A percentile compares a stretch with the other conserved stretches of the same genome.
Conservation (phyloP, 2,113 vertebrate species). For the Hippoglossus stenolepis region DNA sequence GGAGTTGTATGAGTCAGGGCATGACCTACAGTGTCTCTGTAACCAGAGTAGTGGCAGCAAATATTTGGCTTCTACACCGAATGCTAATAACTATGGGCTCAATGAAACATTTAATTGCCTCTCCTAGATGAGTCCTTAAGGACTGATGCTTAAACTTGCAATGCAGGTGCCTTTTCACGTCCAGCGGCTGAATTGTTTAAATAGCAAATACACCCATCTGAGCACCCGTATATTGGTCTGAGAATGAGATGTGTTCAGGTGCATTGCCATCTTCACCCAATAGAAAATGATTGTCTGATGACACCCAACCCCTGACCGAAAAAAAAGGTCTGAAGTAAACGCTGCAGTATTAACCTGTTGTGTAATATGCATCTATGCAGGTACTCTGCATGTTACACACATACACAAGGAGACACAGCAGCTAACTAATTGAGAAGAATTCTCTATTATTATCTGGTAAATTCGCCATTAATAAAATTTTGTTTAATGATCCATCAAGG, state of each 20-base stretch:
- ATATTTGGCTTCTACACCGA: not conserved
- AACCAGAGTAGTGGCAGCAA: not conserved
- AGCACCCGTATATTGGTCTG: not conserved
- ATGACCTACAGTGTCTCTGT: slow-evolving; percentile 1
- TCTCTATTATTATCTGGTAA: not conserved
- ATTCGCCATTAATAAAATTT: too few species aligned
- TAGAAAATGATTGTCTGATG: too few species aligned
- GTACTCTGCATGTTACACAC: too few species aligned
- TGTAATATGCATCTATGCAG: too few species aligned
- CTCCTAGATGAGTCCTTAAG: not conserved
- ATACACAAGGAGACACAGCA: too few species aligned
- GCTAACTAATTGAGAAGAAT: not conserved
- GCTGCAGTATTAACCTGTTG: too few species aligned
- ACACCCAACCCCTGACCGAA: too few species aligned
- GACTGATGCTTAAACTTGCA: too few species aligned
- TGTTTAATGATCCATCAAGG: too few species aligned
- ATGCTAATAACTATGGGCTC: not conserved
- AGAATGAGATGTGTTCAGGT: not conserved
- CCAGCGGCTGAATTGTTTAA: not conserved
- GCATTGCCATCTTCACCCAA: not conserved
- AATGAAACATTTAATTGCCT: not conserved
- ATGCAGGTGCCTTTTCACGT: too few species aligned
- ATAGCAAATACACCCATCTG: not conserved
- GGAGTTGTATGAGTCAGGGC: not conserved
- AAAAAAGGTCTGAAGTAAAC: not conserved